Base-by-base conservation (phyloP, 1,140 invertebrate genomes). In the Temnothorax nylanderi region DNA sequence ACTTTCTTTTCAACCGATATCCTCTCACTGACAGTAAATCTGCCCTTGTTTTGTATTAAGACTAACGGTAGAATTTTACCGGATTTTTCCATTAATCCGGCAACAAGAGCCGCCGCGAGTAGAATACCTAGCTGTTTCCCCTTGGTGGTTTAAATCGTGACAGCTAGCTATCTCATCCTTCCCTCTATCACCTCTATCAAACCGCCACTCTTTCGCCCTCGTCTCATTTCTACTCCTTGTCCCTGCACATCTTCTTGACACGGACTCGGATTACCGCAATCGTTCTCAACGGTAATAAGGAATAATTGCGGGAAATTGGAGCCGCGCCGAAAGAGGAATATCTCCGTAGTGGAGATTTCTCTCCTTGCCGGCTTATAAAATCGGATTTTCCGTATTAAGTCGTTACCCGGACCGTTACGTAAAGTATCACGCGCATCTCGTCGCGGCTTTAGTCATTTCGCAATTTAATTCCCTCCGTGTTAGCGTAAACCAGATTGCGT, bases 301-400 rank as follows among this genome's bases (percentile, higher is more conserved):
- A 87, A 85, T 89, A 82, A 87, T 89, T 78, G 58, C 37, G 51
- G 26, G 85, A 87, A 90, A 89, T 89, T 37, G 85, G 58, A 90
- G 64, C 58, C 41, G 32, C 10, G 34, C 4, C 41, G 56, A 87
- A 89, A 78, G 77, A 58, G 54, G 65, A 62, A 62, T 32, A 34
- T 13, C n/a, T 13, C 13, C 26, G n/a, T 8, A 58, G 6, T 60
- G 32, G 3, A 65, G 51, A 69, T 37, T 11, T 21, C 37, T 34
- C 18, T 47, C 7, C 11, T 47, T 26, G 6, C 13, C 26, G 5
- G 18, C n/a, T 72, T 56, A 49, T 60, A 47, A 75, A 84, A 84
- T 34, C 44, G 54, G 18, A 84, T 60, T 84, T 84, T 21, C 54
- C 18, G 7, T 21, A 82, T 82, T 72, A 81, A 71, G 21, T 82